A percentile compares a stretch with the other conserved stretches of the same genome.
These are phyloP conservation scores for Nephrotoma appendiculata DNA, from an alignment of 2,888 invertebrate species.

Conservation along the genomic window DNA sequence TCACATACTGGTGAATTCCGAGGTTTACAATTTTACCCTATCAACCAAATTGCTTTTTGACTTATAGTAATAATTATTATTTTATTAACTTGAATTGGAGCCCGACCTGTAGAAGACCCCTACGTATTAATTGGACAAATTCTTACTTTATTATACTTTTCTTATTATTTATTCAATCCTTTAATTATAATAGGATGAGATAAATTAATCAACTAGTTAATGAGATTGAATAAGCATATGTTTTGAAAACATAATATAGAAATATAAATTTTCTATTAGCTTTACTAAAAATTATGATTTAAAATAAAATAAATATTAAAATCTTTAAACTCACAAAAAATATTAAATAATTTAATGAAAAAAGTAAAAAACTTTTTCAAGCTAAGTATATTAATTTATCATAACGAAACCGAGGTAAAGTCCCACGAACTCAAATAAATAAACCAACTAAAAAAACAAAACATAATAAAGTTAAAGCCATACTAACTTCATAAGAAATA, in stretches of 20 bases:
- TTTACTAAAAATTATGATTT: slow-evolving; percentile 35
- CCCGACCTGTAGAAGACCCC: slow-evolving; percentile 31
- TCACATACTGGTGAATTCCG: no score
- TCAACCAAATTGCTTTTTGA: slow-evolving; percentile 44
- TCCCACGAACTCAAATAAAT: slow-evolving; percentile 50
- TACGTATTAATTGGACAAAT: no score
- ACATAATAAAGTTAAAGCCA: slow-evolving; percentile 24
- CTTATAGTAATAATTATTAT: slow-evolving; percentile 35
- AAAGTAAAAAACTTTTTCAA: slow-evolving; percentile 48
- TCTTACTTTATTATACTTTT: no score
- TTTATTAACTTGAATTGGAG: slow-evolving; percentile 56
- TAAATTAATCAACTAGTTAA: slow-evolving; percentile 40
- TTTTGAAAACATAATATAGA: slow-evolving; percentile 57
- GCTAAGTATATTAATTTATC: slow-evolving; percentile 57
- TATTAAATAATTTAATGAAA: slow-evolving; percentile 46
- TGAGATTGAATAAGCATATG: slow-evolving; percentile 51
- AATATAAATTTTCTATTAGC: slow-evolving; percentile 41
- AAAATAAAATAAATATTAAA: slow-evolving; percentile 25
- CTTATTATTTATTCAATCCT: no score
- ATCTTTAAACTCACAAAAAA: slow-evolving; percentile 41
- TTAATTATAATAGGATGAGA: slow-evolving; percentile 36
- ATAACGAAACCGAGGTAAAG: slow-evolving; percentile 58
- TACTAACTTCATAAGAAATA: slow-evolving; percentile 62
- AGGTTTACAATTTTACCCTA: not conserved
- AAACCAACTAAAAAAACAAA: slow-evolving; percentile 41